Evolutionary conservation across 2,888 invertebrate species (phyloP).

Genomic region (Lasioglossum zephyrum): DNA sequence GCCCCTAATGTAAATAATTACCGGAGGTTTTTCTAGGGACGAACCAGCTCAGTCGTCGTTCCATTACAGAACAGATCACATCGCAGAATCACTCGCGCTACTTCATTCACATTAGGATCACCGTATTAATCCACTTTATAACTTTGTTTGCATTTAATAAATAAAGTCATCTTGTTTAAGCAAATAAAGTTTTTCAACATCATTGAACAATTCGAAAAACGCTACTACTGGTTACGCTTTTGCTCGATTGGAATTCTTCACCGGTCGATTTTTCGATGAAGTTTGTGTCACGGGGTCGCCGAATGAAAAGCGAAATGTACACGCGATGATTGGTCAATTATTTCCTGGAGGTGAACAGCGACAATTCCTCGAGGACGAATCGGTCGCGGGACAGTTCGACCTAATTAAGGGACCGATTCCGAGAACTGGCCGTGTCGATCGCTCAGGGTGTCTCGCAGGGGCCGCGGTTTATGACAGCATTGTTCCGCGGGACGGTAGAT

Average conservation of each 20-base stretch:
- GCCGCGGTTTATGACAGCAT: conserved; percentile 17
- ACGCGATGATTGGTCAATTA: conserved; percentile 15
- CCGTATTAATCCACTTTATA: too few relatives aligned
- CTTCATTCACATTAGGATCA: too few relatives aligned
- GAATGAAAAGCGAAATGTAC: not conserved
- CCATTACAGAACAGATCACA: too few relatives aligned
- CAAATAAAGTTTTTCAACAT: too few relatives aligned
- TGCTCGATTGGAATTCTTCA: not conserved
- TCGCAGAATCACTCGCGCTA: too few relatives aligned
- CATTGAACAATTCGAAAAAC: not conserved
- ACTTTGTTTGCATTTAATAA: too few relatives aligned
- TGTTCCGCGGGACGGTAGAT: conserved; percentile 11
- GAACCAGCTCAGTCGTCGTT: too few relatives aligned
- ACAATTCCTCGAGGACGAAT: conserved; percentile 18
- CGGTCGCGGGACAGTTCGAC: conserved; percentile 18
- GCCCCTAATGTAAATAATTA: too few relatives aligned
- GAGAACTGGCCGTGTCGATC: conserved; percentile 18
- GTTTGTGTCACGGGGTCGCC: not conserved
- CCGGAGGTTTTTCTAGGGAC: too few relatives aligned
- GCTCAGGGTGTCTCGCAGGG: conserved; percentile 15
- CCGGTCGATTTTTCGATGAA: not conserved
- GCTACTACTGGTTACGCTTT: not conserved
- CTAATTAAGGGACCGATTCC: conserved; percentile 16
- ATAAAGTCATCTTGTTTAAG: too few relatives aligned
- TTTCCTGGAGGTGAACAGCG: not conserved